Evolutionary conservation across 2,888 invertebrate species (phyloP).

Genomic region (Piscicola geometra): DNA sequence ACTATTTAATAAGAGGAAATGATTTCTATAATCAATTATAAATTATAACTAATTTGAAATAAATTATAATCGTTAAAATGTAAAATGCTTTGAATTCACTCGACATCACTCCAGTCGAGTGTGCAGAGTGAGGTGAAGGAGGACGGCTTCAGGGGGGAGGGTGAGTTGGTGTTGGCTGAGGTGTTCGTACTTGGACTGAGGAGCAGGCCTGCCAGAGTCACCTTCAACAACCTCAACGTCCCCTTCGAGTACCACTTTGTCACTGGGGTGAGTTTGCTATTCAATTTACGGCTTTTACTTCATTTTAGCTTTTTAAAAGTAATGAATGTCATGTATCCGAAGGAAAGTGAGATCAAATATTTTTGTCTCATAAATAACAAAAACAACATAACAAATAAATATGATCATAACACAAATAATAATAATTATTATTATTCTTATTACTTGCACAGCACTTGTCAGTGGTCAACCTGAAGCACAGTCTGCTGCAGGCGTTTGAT

Average conservation of each 20-base stretch:
- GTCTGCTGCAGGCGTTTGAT: not conserved
- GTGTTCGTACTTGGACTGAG: slow-evolving; percentile 7
- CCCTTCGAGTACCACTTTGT: not conserved
- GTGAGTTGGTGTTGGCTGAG: not conserved
- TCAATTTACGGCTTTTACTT: no score
- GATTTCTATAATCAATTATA: no score
- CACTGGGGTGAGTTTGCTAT: not conserved
- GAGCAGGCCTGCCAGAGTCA: not conserved
- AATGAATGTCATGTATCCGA: not conserved
- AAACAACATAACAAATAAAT: no score
- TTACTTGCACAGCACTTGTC: not conserved
- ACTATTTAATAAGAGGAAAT: no score
- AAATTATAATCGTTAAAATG: not conserved
- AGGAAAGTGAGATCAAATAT: not conserved
- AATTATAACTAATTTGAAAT: not conserved
- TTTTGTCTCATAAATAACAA: no score
- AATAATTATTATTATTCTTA: no score
- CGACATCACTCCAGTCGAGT: slow-evolving; percentile 5
- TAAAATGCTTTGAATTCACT: no score
- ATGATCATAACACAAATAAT: no score
- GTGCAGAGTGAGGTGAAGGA: not conserved
- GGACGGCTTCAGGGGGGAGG: not conserved
- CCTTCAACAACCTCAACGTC: not conserved
- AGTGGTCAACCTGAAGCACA: not conserved
- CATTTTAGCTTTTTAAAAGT: not conserved